Conservation (phyloP, 1,140 invertebrate genomes). For the Drosophila tropicalis region DNA sequence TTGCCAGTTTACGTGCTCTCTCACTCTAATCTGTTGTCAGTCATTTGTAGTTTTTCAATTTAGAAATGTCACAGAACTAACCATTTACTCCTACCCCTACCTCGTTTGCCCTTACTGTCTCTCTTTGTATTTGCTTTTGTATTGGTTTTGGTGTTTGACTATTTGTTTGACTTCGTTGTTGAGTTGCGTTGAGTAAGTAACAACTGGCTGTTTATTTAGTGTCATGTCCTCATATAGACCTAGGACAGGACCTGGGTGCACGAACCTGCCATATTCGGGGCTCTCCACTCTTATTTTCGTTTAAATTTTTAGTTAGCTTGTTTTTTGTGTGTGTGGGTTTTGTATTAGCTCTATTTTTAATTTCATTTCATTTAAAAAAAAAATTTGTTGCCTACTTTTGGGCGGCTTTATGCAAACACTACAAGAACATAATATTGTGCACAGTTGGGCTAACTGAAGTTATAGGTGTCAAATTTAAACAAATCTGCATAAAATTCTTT, state of each 20-base stretch:
- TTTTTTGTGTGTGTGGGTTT: constrained; percentile 18
- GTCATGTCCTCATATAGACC: constrained; percentile 59
- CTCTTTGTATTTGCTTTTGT: constrained; percentile 29
- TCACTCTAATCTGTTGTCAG: constrained; percentile 74
- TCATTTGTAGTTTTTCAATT: constrained; percentile 82
- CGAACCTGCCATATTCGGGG: neutral
- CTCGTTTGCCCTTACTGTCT: neutral
- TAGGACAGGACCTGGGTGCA: constrained; percentile 21
- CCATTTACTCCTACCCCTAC: constrained; percentile 64
- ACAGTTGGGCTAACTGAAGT: neutral
- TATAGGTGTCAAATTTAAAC: neutral
- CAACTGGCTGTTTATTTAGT: constrained; percentile 79
- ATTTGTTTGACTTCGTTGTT: constrained; percentile 71
- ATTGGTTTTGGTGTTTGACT: constrained; percentile 47
- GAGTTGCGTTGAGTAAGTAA: constrained; percentile 66
- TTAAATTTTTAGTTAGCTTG: constrained; percentile 52
- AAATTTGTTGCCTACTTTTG: constrained; percentile 60
- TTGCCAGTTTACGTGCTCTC: constrained; percentile 59
- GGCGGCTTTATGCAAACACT: constrained; percentile 50
- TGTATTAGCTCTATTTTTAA: constrained; percentile 70
- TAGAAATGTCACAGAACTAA: constrained; percentile 80
- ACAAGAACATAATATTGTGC: constrained; percentile 23
- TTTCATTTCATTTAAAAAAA: constrained; percentile 44
- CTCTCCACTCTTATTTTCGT: constrained; percentile 61
- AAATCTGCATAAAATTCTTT: neutral